Evolutionary conservation across 2,113 vertebrate species (phyloP).

Genomic region (Macroglossus sobrinus): DNA sequence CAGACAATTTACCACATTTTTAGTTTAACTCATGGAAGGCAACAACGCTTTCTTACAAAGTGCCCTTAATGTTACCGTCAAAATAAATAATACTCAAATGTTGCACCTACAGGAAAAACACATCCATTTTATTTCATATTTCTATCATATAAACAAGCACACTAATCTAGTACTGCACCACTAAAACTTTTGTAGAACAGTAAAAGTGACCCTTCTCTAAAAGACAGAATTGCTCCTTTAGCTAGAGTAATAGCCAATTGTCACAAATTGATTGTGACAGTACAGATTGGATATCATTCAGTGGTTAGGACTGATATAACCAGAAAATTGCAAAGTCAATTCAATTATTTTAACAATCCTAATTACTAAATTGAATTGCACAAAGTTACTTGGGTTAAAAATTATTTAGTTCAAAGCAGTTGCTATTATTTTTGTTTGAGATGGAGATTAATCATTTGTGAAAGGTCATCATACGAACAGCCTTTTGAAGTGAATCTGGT

Average conservation of each 20-base stretch:
- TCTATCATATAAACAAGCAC: neutral
- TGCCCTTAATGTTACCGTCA: neutral
- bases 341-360: conserved; percentile 49
- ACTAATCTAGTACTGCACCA: neutral
- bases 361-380: conserved; percentile 30
- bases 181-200: neutral
- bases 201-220: neutral
- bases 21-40: neutral
- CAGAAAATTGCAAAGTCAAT: conserved; percentile 51
- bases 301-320: conserved; percentile 51
- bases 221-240: neutral
- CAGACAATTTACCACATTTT: neutral
- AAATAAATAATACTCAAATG: neutral
- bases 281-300: conserved; percentile 34
- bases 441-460: conserved; percentile 21
- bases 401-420: conserved; percentile 13
- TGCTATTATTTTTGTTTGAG: conserved; percentile 40
- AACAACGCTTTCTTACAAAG: neutral
- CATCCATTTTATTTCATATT: neutral
- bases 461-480: neutral
- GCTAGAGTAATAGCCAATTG: neutral
- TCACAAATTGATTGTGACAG: conserved; percentile 15
- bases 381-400: neutral
- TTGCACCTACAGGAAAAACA: neutral
- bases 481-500: neutral